Evolutionary conservation across 2,113 vertebrate species (phyloP), one percentile per base, ranked within the genome.

Genomic region (Paedocypris sp.): DNA sequence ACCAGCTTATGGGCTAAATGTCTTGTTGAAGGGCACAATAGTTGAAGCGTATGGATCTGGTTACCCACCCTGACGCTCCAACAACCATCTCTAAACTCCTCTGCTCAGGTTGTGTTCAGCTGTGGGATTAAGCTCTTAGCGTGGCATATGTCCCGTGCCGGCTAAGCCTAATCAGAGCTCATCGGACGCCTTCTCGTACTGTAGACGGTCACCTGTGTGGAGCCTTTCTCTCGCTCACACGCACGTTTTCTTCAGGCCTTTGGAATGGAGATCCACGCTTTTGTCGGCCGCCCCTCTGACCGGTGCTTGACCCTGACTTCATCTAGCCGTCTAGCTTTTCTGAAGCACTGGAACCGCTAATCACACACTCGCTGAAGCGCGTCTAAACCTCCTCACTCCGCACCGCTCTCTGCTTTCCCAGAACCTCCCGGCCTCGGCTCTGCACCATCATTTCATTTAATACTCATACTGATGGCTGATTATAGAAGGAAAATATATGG

Each of bases 71-170:
- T 28, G 28, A 22, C 11, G 2, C 4, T 15, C 32, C 32, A 25
- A 5, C 39, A 53, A 53, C 33, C 22, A 36, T 53, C 33, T n/a
- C n/a, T 20, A 26, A 38, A 54, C 20, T 38, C 22, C 43, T 62
- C 43, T 33, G 49, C 29, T 6, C 9, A 12, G n/a, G 13, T 49
- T 39, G 45, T 58, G 39, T 43, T 47, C 41, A 31, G 36, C 15
- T 32, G 10, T 26, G 15, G 18, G 49, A 69, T 73, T 73, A 49
- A 47, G 38, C 33, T 53, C 60, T 67, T 64, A 67, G 10, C 12
- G 19, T 38, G 60, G 23, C 64, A 53, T 68, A 60, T 62, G 69
- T 46, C 16, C 18, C 36, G 51, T 58, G 25, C 47, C 62, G 66
- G 63, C 50, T 66, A 66, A 69, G 63, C 32, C 53, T 19, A 43